Evolutionary conservation across 2,797 vertebrate species (phyloP).

Genomic region (Trachops cirrhosus): DNA sequence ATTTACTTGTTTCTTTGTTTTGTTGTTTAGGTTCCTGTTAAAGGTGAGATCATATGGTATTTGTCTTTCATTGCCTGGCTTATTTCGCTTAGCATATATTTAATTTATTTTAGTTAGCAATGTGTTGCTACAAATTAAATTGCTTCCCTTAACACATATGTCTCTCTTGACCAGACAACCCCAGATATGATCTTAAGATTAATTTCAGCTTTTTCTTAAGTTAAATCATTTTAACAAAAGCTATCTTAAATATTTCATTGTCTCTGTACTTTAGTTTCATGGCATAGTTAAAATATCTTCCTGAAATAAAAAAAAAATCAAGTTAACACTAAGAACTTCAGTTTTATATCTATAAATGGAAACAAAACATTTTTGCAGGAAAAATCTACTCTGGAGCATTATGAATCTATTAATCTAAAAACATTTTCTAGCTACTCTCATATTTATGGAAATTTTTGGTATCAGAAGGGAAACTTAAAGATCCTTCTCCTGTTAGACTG

Average conservation of each 20-base stretch:
- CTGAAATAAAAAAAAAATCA: neutral
- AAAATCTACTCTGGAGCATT: neutral
- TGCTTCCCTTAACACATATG: neutral
- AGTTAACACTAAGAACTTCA: neutral
- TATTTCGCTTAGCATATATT: no score
- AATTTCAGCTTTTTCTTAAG: neutral
- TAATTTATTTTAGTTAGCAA: neutral
- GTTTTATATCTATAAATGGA: neutral
- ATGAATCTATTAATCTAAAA: neutral
- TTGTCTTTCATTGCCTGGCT: no score
- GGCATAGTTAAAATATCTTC: neutral
- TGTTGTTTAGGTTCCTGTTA: no score
- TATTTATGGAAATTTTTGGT: neutral
- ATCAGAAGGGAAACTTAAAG: neutral
- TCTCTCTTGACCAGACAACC: neutral
- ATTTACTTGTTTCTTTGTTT: no score
- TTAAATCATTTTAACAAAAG: slow-evolving; percentile 24
- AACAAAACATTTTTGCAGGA: neutral
- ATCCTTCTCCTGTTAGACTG: neutral
- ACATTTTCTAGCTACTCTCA: neutral
- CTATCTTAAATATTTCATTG: neutral
- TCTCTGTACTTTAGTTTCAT: neutral
- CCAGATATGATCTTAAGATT: neutral
- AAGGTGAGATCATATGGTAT: no score
- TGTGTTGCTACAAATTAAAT: neutral